Conservation (phyloP, 92 coral and sea anemone genomes). For the Parazoanthus atlanticus region DNA sequence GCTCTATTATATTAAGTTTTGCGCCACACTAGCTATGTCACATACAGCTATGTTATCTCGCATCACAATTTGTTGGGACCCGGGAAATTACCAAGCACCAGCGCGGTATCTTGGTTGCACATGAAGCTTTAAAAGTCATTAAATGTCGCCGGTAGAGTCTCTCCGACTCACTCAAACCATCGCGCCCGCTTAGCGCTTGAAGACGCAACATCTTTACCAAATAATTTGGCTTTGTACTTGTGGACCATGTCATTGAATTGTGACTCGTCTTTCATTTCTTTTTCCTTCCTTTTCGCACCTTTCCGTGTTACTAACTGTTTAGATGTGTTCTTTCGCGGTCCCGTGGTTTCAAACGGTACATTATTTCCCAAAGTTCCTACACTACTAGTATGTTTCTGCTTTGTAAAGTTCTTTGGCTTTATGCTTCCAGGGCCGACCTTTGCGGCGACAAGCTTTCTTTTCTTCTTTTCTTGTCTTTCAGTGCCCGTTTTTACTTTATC, state of each 20-base stretch:
- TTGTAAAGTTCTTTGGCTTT: slow-evolving; percentile 16
- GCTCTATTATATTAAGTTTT: no score
- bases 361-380: not conserved
- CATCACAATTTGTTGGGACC: no score
- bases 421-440: not conserved
- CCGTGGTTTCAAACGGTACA: not conserved
- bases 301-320: slow-evolving; percentile 27
- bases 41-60: no score
- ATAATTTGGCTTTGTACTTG: slow-evolving; percentile 86
- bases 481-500: not conserved
- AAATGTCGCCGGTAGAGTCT: no score
- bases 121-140: no score
- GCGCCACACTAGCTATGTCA: no score
- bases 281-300: slow-evolving; percentile 57
- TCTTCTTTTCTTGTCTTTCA: slow-evolving; percentile 9
- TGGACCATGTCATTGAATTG: slow-evolving; percentile 80
- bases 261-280: slow-evolving; percentile 73
- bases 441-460: not conserved
- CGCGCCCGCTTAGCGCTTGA: slow-evolving; percentile 64
- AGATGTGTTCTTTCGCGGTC: not conserved
- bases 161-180: slow-evolving; percentile 58
- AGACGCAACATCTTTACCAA: slow-evolving; percentile 61
- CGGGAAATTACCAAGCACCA: no score
- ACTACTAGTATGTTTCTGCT: not conserved
- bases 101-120: no score